Evolutionary conservation across 2,888 invertebrate species (phyloP).

Genomic region (Mimumesa dahlbomi): DNA sequence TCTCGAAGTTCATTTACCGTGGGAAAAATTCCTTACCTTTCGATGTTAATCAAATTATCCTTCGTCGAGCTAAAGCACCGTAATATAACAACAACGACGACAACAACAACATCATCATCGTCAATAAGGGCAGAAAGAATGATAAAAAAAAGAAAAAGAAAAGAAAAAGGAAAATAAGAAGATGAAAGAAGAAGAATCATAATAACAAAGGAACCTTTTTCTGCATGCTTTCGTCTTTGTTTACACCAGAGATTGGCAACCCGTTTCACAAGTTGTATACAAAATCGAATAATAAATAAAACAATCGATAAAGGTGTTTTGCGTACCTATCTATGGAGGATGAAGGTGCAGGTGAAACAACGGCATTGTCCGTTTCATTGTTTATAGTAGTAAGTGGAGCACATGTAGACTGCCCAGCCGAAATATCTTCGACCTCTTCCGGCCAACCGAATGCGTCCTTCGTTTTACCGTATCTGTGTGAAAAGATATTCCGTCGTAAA

Average conservation of each 20-base stretch:
- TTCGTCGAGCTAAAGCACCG: slow-evolving; percentile 75
- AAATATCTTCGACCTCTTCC: slow-evolving; percentile 92
- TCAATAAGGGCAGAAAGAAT: too few species aligned
- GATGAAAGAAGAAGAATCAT: too few species aligned
- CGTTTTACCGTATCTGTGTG: slow-evolving; percentile 95
- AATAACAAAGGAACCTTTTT: too few species aligned
- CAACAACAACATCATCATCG: too few species aligned
- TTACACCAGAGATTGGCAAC: not conserved
- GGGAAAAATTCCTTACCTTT: slow-evolving; percentile 78
- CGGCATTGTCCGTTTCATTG: slow-evolving; percentile 78
- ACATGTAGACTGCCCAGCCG: slow-evolving; percentile 75
- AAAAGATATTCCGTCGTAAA: too few species aligned
- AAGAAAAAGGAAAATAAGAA: too few species aligned
- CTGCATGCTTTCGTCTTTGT: not conserved
- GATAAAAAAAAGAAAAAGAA: too few species aligned
- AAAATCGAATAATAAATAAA: too few species aligned
- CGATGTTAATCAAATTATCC: slow-evolving; percentile 76
- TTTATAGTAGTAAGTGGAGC: slow-evolving; percentile 74
- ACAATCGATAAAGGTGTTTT: not conserved
- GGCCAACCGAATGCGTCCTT: slow-evolving; percentile 99
- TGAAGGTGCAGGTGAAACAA: slow-evolving; percentile 80
- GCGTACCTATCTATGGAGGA: slow-evolving; percentile 83
- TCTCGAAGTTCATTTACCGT: too few species aligned
- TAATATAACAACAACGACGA: too few species aligned
- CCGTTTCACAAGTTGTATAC: too few species aligned